A percentile compares a stretch with the other conserved stretches of the same genome.
phyloP scores from a whole-genome alignment of 2,113 vertebrate species.

The Tragelaphus buxtoni region DNA sequence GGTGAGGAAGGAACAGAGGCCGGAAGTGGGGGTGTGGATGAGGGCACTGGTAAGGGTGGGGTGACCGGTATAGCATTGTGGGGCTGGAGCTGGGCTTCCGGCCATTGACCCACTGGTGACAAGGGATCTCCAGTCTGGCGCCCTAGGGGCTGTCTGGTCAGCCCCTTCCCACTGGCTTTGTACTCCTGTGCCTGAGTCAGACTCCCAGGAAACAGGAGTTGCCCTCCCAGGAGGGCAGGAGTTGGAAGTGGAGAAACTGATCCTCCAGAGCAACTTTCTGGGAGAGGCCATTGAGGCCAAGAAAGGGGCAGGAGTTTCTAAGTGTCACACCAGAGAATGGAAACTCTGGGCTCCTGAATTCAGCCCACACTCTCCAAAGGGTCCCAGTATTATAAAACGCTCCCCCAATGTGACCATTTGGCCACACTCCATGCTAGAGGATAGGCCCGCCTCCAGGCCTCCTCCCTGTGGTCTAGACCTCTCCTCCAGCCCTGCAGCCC shows the following conservation, averaged over 20 bases:
- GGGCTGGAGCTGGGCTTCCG: slow-evolving; percentile 45
- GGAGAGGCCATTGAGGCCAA: neutral
- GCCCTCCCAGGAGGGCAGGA: neutral
- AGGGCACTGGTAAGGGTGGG: slow-evolving; percentile 48
- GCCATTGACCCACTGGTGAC: slow-evolving; percentile 57
- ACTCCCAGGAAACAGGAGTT: slow-evolving; percentile 29
- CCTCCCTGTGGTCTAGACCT: slow-evolving; percentile 2
- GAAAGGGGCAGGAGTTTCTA: neutral
- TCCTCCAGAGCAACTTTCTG: neutral
- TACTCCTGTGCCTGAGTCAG: slow-evolving; percentile 41
- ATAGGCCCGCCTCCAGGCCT: neutral
- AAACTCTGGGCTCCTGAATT: neutral
- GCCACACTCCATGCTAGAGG: neutral
- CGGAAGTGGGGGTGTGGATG: slow-evolving; percentile 40
- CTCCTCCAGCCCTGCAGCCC: neutral
- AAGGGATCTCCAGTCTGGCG: slow-evolving; percentile 22
- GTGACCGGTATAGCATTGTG: slow-evolving; percentile 49
- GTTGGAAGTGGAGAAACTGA: neutral
- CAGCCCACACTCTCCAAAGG: neutral
- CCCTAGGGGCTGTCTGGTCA: neutral
- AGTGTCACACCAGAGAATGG: neutral
- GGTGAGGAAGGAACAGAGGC: slow-evolving; percentile 61
- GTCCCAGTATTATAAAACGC: neutral
- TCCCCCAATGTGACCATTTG: neutral
- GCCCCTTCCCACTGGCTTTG: neutral